phyloP scores from a whole-genome alignment of 2,113 vertebrate genomes.

The Bos indicus region DNA sequence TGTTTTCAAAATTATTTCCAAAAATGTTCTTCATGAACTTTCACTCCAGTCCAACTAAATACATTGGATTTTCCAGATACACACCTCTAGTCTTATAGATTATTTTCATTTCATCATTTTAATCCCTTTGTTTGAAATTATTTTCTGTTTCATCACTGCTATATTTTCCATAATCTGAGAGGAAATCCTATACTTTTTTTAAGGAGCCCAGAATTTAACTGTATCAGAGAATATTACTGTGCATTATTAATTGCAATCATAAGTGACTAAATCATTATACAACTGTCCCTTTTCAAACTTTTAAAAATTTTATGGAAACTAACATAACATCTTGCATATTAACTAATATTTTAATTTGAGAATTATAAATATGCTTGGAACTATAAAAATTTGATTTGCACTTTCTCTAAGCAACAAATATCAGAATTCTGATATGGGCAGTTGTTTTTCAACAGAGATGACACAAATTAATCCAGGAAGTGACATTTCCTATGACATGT shows the following conservation, averaged over 20 bases:
- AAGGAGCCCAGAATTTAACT: background rate
- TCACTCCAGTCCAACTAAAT: background rate
- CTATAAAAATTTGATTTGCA: background rate
- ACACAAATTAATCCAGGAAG: conserved; percentile 27
- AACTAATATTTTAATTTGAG: background rate
- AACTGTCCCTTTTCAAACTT: background rate
- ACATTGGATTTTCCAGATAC: background rate
- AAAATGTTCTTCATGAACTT: background rate
- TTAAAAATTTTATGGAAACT: background rate
- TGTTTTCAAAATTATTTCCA: background rate
- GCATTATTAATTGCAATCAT: background rate
- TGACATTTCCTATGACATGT: background rate
- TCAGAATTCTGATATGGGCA: background rate
- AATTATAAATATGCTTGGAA: background rate
- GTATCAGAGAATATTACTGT: background rate
- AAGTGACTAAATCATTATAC: background rate
- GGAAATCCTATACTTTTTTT: background rate
- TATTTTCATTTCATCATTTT: background rate
- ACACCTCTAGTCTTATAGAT: background rate
- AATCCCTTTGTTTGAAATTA: background rate
- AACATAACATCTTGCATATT: background rate
- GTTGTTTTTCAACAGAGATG: conserved; percentile 11
- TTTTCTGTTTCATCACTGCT: background rate
- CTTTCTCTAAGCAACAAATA: background rate
- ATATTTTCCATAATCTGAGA: background rate